Evolutionary conservation across 2,797 vertebrate species (phyloP), one percentile per base, ranked within the genome.

Genomic region (Acanthiza pusilla): DNA sequence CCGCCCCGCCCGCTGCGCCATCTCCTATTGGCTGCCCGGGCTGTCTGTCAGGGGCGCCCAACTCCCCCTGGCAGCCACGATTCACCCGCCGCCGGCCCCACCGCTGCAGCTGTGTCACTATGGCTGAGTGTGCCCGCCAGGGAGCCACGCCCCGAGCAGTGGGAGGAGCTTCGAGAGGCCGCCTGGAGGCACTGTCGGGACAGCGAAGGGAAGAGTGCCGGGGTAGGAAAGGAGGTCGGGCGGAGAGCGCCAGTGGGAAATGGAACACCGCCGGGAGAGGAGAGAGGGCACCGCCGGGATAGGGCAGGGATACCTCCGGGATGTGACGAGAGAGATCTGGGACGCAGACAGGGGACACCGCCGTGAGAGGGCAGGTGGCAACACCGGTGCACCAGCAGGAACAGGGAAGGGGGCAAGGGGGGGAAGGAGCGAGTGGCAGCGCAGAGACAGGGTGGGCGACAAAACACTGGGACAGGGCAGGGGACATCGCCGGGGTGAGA

Each of bases 11-110:
- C 9, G 3, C 11, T 9, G 1, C 9, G 1, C 34, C 14, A 5
- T 3, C 20, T 32, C 0, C 32, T 42, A 85, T 36, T 85, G 61
- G 45, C 22, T 32, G 5, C 0, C 4, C 4, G 26, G 42, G 27
- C 45, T 58, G 32, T 58, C 61, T 15, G 14, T 75, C 61, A 75
- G 9, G 2, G 26, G 17, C 4, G 7, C 48, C 34, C 3, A 11
- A 3, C 22, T 9, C 13, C 21, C 58, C 20, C 42, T 36, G 36
- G 18, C 18, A 53, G 26, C 36, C 20, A 4, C 9, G 21, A 40
- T 4, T 13, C 10, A 11, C 34, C 43, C 20, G 7, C 43, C 15
- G 16, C 10, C 20, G 2, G 5, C 20, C 4, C 16, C 13, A 9
- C 9, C 7, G 4, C 3, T 38, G 38, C 38, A 38, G 3, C 3